A percentile compares a stretch with the other conserved stretches of the same genome.
Conservation (phyloP, 2,113 vertebrate genomes). For the rat (Rattus norvegicus) region GRCr8 NC_086027.1:98885501-98886000, state of each 20-base stretch:
- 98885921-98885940: neutral
- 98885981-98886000: neutral
- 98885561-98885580: accelerated
- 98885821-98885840: neutral
- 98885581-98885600: neutral
- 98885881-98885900: neutral
- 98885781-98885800: neutral
- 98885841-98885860: neutral
- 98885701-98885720: accelerated
- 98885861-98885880: accelerated
- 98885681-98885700: accelerated
- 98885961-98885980: neutral
- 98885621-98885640: neutral
- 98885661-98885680: accelerated
- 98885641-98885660: neutral
- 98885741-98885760: accelerated
- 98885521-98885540: neutral
- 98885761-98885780: accelerated
- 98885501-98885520: accelerated
- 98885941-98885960: neutral
- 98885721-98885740: accelerated
- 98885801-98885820: neutral
- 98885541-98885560: accelerated
- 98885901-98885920: neutral
- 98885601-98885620: neutral